Percentiles rank a stretch among this genome's conserved stretches.
These are phyloP conservation scores for Planococcus citri DNA, from an alignment of 1,140 invertebrate species.

Conservation along the genomic window DNA sequence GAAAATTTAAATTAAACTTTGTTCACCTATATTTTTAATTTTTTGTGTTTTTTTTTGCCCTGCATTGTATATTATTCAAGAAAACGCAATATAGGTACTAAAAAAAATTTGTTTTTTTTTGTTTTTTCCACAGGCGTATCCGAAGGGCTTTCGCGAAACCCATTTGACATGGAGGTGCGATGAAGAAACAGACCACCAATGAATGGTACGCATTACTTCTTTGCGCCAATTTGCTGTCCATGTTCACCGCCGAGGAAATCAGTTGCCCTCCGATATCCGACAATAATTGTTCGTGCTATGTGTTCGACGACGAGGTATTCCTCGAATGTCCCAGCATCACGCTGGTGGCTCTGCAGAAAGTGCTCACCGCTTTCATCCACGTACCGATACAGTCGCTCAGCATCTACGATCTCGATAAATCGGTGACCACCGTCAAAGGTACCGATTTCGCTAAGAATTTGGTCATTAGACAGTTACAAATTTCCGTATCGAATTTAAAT, in stretches of 20 bases:
- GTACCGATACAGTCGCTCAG: slow-evolving; percentile 62
- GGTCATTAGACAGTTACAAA: slow-evolving; percentile 45
- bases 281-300: slow-evolving; percentile 75
- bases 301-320: slow-evolving; percentile 78
- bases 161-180: slow-evolving; percentile 17
- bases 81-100: too few relatives aligned
- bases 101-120: too few relatives aligned
- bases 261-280: slow-evolving; percentile 38
- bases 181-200: background rate
- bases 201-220: slow-evolving; percentile 12
- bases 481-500: slow-evolving; percentile 23
- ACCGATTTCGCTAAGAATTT: slow-evolving; percentile 27
- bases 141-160: background rate
- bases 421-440: slow-evolving; percentile 53
- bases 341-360: slow-evolving; percentile 40
- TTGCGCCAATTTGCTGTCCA: slow-evolving; percentile 1
- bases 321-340: slow-evolving; percentile 73
- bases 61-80: too few relatives aligned
- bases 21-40: too few relatives aligned
- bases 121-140: background rate
- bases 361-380: slow-evolving; percentile 41
- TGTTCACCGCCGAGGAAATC: slow-evolving; percentile 12
- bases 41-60: too few relatives aligned
- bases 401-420: slow-evolving; percentile 70
- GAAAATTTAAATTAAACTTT: too few relatives aligned